Base-by-base conservation (phyloP, 2,888 invertebrate genomes). In the Stratiomys singularior region DNA sequence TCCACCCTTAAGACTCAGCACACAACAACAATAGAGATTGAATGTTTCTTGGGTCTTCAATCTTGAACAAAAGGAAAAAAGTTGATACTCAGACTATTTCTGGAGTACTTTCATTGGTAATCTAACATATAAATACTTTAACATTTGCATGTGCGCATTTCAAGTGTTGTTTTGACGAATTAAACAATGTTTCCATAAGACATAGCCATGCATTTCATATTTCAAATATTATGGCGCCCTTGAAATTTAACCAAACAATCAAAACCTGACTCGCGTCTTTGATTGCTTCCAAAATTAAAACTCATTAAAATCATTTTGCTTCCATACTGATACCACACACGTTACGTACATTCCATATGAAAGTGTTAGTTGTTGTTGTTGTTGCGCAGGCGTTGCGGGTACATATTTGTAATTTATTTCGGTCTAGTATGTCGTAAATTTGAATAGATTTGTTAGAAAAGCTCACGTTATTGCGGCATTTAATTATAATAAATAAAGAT, bases 191-290 rank as follows among this genome's bases (percentile, higher is more conserved):
- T 21, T 71, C 47, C 27, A 27, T 47, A 15, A 11, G 27, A 71
- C 27, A 27, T 52, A n/a, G n/a, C 18, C 15, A 52, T 18, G 18
- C 52, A 52, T 52, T 44, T 44, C n/a, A 37, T 37, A 37, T 37
- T 37, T 67, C 37, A 67, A 67, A 44, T 67, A 37, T 28, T 11
- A 71, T 25, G 27, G 25, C 27, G 47, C 52, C 69, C 69, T 71
- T 71, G 69, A 71, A n/a, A 27, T 47, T 47, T 47, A 71, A 13
- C 15, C 46, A 71, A 71, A 71, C 69, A 71, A 71, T 71, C 69
- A 47, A 47, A 71, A 1, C 13, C 7, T 47, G 2, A 71, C 52
- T 23, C 69, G 27, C 21, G 27, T 60, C n/a, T 52, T 52, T 25
- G 60, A 37, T 37, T 67, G 46, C 13, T 2, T 44, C 47, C 69